Evolutionary conservation across 2,888 invertebrate genomes (phyloP).

Genomic region (Panzeria rudis): DNA sequence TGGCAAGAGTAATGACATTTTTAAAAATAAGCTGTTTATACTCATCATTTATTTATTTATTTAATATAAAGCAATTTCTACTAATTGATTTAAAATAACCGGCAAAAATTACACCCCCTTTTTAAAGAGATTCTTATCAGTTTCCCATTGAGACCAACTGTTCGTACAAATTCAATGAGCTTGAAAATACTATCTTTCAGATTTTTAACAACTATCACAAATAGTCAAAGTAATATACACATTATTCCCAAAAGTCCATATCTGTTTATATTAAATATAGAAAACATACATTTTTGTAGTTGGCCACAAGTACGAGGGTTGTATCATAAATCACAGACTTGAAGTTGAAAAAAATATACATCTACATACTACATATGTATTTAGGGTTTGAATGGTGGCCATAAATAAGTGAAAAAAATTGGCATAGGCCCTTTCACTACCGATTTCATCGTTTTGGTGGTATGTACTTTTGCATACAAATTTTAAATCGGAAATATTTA

Average conservation of each 20-base stretch:
- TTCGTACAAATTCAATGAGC: background rate
- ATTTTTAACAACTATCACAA: constrained; percentile 14
- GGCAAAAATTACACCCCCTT: constrained; percentile 11
- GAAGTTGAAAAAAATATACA: too few species aligned
- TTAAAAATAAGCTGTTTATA: too few species aligned
- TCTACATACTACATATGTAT: too few species aligned
- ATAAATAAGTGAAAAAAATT: too few species aligned
- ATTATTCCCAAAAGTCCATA: constrained; percentile 25
- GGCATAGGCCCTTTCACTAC: too few species aligned
- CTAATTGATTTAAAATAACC: background rate
- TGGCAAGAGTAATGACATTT: too few species aligned
- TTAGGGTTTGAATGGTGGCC: too few species aligned
- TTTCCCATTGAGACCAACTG: background rate
- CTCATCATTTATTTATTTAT: too few species aligned
- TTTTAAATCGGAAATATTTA: too few species aligned
- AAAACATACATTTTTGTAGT: background rate
- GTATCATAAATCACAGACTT: too few species aligned
- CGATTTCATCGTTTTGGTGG: too few species aligned
- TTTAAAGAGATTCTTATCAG: constrained; percentile 14
- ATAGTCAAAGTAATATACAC: background rate
- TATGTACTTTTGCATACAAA: too few species aligned
- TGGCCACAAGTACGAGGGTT: background rate
- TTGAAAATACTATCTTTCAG: background rate
- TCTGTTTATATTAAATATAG: constrained; percentile 14
- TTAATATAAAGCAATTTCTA: background rate